Evolutionary conservation across 2,797 vertebrate genomes (phyloP).

Genomic region (Protosalanx chinensis): DNA sequence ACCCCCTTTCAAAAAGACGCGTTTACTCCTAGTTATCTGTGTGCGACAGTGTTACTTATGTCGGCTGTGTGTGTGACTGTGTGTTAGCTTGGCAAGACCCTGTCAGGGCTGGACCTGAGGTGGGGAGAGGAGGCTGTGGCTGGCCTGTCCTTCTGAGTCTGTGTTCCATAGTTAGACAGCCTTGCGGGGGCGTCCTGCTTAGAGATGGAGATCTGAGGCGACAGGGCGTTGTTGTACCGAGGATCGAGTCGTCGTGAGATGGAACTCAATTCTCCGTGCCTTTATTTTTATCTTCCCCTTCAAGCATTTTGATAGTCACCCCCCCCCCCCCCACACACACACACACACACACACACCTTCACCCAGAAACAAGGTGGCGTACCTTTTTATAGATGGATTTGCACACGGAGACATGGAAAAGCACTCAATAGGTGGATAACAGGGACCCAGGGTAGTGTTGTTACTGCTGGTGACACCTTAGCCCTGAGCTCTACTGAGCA

Average conservation of each 20-base stretch:
- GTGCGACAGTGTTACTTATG: conserved; percentile 16
- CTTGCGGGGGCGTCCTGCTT: conserved; percentile 9
- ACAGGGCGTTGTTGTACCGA: conserved; percentile 54
- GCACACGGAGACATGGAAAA: conserved; percentile 29
- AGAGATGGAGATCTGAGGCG: conserved; percentile 52
- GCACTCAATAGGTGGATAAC: conserved; percentile 39
- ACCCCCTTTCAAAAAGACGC: not conserved
- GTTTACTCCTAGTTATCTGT: not conserved
- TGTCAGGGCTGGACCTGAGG: conserved; percentile 33
- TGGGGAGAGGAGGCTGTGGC: conserved; percentile 14
- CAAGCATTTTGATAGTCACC: conserved; percentile 20
- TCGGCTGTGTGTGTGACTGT: conserved; percentile 31
- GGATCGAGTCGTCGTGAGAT: conserved; percentile 16
- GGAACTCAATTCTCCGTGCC: conserved; percentile 60
- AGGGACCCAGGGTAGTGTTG: conserved; percentile 35
- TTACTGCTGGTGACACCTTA: not conserved
- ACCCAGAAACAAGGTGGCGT: conserved; percentile 16
- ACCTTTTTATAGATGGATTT: conserved; percentile 4
- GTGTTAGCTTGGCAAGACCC: conserved; percentile 35
- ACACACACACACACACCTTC: not conserved
- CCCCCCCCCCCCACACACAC: not conserved
- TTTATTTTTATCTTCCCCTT: conserved; percentile 56
- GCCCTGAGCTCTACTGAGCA: not conserved
- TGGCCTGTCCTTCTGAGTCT: conserved; percentile 26
- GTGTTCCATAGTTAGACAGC: conserved; percentile 29